Conservation (phyloP, 2,113 vertebrate genomes). For the Lanius collurio region DNA sequence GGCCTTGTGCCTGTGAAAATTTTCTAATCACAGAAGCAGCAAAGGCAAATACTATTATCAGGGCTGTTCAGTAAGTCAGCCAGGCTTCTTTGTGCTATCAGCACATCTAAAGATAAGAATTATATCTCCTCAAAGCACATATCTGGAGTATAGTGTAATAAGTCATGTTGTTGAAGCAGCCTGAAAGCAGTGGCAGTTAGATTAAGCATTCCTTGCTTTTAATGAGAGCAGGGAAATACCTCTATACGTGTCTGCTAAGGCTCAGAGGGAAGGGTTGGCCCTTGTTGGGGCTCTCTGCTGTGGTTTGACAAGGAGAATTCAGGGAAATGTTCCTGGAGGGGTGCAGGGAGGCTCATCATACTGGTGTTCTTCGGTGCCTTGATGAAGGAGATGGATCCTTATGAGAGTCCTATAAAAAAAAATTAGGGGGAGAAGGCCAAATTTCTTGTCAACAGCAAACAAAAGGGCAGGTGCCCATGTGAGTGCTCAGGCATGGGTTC, state of each 20-base stretch:
- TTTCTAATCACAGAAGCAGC: not conserved
- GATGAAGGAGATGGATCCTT: not conserved
- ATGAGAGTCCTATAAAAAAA: not conserved
- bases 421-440: not conserved
- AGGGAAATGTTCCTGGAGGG: not conserved
- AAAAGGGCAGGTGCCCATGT: not conserved
- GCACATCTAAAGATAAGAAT: conserved; percentile 48
- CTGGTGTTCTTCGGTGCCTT: not conserved
- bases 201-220: not conserved
- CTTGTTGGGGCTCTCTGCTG: not conserved
- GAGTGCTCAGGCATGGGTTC: not conserved
- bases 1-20: conserved; percentile 35
- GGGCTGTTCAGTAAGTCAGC: not conserved
- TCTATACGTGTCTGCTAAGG: not conserved
- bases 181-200: conserved; percentile 20
- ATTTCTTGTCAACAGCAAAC: not conserved
- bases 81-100: conserved; percentile 32
- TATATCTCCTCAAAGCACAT: conserved; percentile 9
- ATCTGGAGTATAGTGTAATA: not conserved
- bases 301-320: not conserved
- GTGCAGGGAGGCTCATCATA: not conserved
- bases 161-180: not conserved
- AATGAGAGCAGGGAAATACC: not conserved
- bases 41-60: conserved; percentile 7
- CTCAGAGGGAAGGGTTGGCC: not conserved